A percentile compares a stretch with the other conserved stretches of the same genome.
These are phyloP conservation scores for Neosilurus mollespiculum DNA, from an alignment of 2,797 vertebrate genomes.

Conservation along the genomic window DNA sequence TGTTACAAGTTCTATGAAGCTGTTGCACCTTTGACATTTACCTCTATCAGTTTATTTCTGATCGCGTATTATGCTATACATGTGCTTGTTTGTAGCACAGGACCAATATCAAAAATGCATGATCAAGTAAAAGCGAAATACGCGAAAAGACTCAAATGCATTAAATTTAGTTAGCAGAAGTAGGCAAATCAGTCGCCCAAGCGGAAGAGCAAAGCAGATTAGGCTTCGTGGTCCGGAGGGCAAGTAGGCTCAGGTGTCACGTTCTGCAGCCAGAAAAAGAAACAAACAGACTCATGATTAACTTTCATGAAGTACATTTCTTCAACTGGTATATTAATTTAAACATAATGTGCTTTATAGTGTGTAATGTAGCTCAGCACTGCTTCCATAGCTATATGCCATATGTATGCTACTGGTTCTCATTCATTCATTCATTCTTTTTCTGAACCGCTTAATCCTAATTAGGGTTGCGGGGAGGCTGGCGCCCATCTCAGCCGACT, in stretches of 20 bases:
- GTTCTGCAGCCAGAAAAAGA: background rate
- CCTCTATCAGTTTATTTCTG: background rate
- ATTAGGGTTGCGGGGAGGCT: no score
- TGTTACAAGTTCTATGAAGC: background rate
- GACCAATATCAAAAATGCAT: background rate
- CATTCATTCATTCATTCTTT: no score
- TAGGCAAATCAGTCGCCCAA: background rate
- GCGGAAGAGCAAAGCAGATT: background rate
- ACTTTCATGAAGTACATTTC: background rate
- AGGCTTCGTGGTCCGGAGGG: background rate
- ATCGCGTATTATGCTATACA: background rate
- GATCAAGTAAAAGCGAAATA: background rate
- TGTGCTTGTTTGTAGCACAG: background rate
- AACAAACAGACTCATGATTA: background rate
- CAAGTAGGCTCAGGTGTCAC: background rate
- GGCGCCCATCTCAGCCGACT: no score
- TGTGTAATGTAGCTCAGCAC: background rate
- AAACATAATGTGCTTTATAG: background rate
- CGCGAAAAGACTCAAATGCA: background rate
- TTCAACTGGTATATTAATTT: background rate
- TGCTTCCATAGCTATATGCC: background rate
- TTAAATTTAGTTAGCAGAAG: background rate
- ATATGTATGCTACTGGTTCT: background rate
- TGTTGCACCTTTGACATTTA: background rate
- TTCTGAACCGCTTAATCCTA: no score